Evolutionary conservation across 2,888 invertebrate species (phyloP).

Genomic region (Apeira syringaria): DNA sequence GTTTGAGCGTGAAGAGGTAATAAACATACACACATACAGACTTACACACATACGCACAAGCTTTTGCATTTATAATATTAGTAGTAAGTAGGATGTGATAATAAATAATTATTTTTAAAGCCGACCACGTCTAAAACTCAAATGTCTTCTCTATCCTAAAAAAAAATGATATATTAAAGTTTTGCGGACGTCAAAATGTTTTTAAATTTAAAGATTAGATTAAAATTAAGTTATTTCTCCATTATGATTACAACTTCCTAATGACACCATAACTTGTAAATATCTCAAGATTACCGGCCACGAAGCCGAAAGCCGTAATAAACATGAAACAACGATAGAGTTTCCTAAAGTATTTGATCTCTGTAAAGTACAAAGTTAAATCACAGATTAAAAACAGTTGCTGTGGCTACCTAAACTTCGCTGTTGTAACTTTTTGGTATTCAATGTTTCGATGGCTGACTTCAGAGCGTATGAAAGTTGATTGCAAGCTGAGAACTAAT

Average conservation of each 20-base stretch:
- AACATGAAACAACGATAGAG: slow-evolving; percentile 17
- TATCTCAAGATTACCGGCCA: slow-evolving; percentile 9
- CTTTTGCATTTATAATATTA: too few species aligned
- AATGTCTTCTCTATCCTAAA: too few species aligned
- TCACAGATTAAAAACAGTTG: not conserved
- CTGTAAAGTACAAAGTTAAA: not conserved
- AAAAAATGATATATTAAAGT: too few species aligned
- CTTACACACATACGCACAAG: too few species aligned
- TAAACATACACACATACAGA: too few species aligned
- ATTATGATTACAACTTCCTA: not conserved
- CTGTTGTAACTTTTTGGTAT: not conserved
- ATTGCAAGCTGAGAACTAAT: slow-evolving; percentile 1
- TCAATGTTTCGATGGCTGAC: not conserved
- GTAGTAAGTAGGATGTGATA: too few species aligned
- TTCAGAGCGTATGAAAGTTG: not conserved
- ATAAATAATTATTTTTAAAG: too few species aligned
- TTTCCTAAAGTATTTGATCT: not conserved
- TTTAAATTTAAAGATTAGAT: not conserved
- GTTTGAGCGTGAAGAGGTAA: too few species aligned
- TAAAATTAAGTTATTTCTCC: not conserved
- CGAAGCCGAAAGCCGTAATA: slow-evolving; percentile 9
- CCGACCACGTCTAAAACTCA: too few species aligned
- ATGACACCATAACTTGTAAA: slow-evolving; percentile 3
- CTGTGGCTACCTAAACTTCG: not conserved
- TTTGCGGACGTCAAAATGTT: too few species aligned